Percentiles rank a stretch among this genome's conserved stretches.
Evolutionary conservation across 2,797 vertebrate genomes (phyloP).

Genomic region (Sphenodon punctatus): DNA sequence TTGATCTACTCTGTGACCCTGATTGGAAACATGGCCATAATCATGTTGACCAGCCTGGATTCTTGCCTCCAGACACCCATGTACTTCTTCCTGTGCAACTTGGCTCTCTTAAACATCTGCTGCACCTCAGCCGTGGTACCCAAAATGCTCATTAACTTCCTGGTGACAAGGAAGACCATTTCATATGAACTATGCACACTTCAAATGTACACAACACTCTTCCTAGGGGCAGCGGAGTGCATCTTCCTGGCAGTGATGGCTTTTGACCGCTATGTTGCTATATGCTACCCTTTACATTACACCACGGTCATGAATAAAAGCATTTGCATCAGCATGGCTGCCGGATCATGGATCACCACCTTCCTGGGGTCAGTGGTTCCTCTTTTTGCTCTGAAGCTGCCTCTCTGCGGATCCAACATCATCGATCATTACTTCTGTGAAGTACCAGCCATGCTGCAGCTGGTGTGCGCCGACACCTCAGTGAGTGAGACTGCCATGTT

Average conservation of each 20-base stretch:
- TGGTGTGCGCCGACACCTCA: background rate
- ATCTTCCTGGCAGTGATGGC: background rate
- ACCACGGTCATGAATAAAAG: background rate
- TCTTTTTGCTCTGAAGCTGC: background rate
- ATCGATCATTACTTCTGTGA: constrained; percentile 45
- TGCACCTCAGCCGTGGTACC: background rate
- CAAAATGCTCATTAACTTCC: background rate
- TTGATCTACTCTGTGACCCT: background rate
- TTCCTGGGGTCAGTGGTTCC: background rate
- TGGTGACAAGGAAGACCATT: background rate
- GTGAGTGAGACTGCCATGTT: background rate
- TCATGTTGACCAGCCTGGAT: background rate
- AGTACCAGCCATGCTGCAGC: constrained; percentile 6
- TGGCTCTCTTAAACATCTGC: background rate
- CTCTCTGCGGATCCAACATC: background rate
- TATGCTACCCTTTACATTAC: background rate
- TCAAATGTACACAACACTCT: background rate
- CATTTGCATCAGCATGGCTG: background rate
- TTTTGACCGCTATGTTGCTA: background rate
- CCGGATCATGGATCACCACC: background rate
- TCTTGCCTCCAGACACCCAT: constrained; percentile 7
- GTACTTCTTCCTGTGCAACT: constrained; percentile 47
- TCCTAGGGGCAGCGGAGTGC: background rate
- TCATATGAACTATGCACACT: background rate
- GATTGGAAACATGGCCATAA: background rate